Base-by-base conservation (phyloP, 2,888 invertebrate genomes). In the Mesochorus sp. region DNA sequence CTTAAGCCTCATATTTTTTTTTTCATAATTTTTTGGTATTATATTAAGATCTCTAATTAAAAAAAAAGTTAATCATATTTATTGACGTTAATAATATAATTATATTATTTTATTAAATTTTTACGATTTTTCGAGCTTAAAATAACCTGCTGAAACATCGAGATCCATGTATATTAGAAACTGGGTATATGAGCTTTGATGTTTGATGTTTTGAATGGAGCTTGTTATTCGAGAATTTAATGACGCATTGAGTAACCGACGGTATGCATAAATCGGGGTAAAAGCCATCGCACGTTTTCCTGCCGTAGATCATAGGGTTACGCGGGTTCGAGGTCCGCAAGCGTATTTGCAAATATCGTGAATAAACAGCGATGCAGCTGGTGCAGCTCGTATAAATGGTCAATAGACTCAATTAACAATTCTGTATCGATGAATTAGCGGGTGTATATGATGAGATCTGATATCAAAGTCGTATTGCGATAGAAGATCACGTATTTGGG, bases 271-370 rank as follows among this genome's bases (percentile, higher is more conserved):
- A 70, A 76, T 64, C 55, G 28, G n/a, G 14, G 31, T 17, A 5
- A 42, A 24, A 17, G 47, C 62, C 42, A 71, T 72, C 55, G 44
- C n/a, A 42, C 21, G 42, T 44, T 42, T 72, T 55, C 47, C 44
- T n/a, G 24, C 39, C 55, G n/a, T 55, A 26, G 44, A 64, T 64
- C 66, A 59, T 21, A 14, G 59, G 57, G 37, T 31, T 51, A 51
- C n/a, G 26, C 53, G 1, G 24, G 26, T 44, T 17, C 31, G 59
- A 37, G 49, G 42, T 39, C 19, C 14, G 5, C 31, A 42, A 51
- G 39, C 59, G 67, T 74, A 67, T 74, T 74, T 67, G 59, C 42
- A 67, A 74, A 67, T 67, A 74, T 74, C 39, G n/a, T n/a, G 59
- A 67, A 42, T 34, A 74, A 67, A 47, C 42, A 37, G 39, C n/a